These are phyloP conservation scores for Bos taurus DNA, from an alignment of 2,113 vertebrate species.

Conservation along the genomic window ARS-UCD2.0 NC_037334.1:63019001-63019500, in stretches of 20 bases:
- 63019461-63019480: background rate
- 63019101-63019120: background rate
- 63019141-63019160: background rate
- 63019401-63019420: background rate
- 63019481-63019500: background rate
- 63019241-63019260: background rate
- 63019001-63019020: background rate
- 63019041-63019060: background rate
- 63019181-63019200: background rate
- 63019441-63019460: background rate
- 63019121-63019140: background rate
- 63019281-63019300: background rate
- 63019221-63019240: background rate
- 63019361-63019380: background rate
- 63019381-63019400: background rate
- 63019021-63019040: background rate
- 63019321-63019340: slow-evolving; percentile 70
- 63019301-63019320: background rate
- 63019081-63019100: background rate
- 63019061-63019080: background rate
- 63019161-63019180: background rate
- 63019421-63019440: background rate
- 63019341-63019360: slow-evolving; percentile 58
- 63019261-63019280: background rate
- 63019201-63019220: background rate